Conservation (phyloP, 2,113 vertebrate genomes). For the Colinus virginianus region DNA sequence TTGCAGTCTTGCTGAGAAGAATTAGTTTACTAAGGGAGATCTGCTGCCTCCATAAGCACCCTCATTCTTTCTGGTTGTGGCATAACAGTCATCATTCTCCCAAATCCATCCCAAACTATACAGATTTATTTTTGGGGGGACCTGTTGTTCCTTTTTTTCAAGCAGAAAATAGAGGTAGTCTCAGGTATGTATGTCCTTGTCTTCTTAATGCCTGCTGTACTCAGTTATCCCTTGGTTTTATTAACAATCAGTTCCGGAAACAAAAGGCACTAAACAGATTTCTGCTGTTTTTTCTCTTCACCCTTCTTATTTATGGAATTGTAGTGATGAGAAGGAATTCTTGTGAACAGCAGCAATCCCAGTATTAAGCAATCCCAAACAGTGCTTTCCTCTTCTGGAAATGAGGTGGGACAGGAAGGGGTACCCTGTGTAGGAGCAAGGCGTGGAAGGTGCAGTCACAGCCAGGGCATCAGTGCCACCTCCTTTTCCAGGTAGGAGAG, state of each 20-base stretch:
- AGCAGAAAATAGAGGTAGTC: background rate
- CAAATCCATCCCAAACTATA: background rate
- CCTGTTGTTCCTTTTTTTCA: conserved; percentile 1
- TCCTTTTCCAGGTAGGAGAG: background rate
- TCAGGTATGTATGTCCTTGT: background rate
- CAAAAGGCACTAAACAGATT: conserved; percentile 34
- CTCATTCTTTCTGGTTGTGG: background rate
- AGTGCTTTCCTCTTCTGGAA: conserved; percentile 31
- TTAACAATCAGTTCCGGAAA: conserved; percentile 29
- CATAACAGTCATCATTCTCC: background rate
- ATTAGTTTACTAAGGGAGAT: background rate
- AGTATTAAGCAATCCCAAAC: background rate
- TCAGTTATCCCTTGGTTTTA: conserved; percentile 53
- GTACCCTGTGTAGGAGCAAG: background rate
- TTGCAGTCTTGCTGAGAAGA: background rate
- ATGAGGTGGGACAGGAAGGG: background rate
- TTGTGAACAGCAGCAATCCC: background rate
- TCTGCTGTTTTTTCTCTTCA: conserved; percentile 47
- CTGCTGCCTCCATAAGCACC: background rate
- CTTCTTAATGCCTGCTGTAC: conserved; percentile 38
- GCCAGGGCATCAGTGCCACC: background rate
- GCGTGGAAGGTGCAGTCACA: rapidly evolving
- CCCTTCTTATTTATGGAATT: conserved; percentile 36
- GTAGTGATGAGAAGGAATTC: conserved; percentile 51
- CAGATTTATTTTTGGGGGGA: background rate